A percentile compares a stretch with the other conserved stretches of the same genome.
These are phyloP conservation scores for Leptoclinus maculatus DNA, from an alignment of 2,797 vertebrate genomes.

Conservation along the genomic window DNA sequence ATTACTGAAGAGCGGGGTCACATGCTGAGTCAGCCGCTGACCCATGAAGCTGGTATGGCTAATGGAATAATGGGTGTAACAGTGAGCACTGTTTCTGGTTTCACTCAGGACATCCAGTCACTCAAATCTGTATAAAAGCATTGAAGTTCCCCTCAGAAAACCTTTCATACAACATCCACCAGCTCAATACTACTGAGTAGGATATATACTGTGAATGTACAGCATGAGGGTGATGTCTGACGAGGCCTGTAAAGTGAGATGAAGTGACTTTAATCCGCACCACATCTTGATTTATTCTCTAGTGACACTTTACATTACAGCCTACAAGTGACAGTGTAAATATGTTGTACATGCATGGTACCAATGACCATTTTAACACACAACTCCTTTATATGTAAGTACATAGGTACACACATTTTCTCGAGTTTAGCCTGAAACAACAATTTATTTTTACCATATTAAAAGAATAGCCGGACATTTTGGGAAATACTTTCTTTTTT, in stretches of 20 bases:
- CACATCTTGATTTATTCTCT: neutral
- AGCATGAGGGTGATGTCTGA: slow-evolving; percentile 22
- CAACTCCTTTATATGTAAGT: too few relatives aligned
- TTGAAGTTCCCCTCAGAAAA: neutral
- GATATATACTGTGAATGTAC: slow-evolving; percentile 56
- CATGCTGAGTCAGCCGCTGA: slow-evolving; percentile 31
- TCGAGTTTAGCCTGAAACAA: too few relatives aligned
- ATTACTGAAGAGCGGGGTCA: slow-evolving; percentile 25
- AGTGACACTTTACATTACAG: slow-evolving; percentile 10
- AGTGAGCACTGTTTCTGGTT: slow-evolving; percentile 6
- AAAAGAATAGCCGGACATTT: too few relatives aligned
- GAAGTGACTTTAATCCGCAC: slow-evolving; percentile 6
- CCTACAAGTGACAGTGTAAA: neutral
- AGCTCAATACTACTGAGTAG: slow-evolving; percentile 7
- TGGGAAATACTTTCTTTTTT: too few relatives aligned
- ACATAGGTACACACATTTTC: neutral
- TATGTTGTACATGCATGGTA: neutral
- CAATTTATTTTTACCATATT: neutral
- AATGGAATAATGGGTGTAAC: slow-evolving; percentile 30
- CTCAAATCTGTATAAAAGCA: slow-evolving; percentile 1
- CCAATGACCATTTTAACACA: neutral
- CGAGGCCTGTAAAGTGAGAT: slow-evolving; percentile 19
- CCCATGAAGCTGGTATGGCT: slow-evolving; percentile 37
- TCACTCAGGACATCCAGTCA: neutral
- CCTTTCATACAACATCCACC: slow-evolving; percentile 11